Percentiles rank a stretch among this genome's conserved stretches.
Evolutionary conservation across 2,888 invertebrate species (phyloP).

Genomic region (Microctonus brassicae): DNA sequence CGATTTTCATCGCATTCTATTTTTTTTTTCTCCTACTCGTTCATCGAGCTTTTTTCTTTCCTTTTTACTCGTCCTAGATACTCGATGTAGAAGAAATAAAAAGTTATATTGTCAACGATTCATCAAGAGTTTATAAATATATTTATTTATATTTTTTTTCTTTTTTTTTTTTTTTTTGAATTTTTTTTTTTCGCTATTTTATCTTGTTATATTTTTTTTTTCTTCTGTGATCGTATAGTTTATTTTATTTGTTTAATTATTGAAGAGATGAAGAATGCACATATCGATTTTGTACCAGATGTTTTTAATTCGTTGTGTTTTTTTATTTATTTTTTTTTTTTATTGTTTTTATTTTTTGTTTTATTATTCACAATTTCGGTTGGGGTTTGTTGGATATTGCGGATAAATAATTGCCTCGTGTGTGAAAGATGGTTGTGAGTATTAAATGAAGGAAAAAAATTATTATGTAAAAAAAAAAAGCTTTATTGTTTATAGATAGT

Average conservation of each 20-base stretch:
- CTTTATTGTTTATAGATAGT: too few species aligned
- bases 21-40: background rate
- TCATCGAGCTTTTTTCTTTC: background rate
- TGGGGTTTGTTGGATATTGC: too few species aligned
- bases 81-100: background rate
- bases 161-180: too few species aligned
- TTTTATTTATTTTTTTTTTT: background rate
- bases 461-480: too few species aligned
- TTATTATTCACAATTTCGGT: background rate
- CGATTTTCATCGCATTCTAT: slow-evolving; percentile 4
- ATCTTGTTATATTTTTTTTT: background rate
- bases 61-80: background rate
- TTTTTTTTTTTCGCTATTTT: too few species aligned
- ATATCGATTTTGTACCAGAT: background rate
- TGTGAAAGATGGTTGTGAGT: too few species aligned
- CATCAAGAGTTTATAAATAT: background rate
- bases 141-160: background rate
- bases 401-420: too few species aligned
- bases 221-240: background rate
- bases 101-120: background rate
- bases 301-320: background rate
- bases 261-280: background rate
- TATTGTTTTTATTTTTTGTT: too few species aligned
- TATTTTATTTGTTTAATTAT: background rate
- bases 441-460: too few species aligned